These are phyloP conservation scores for Drosophila aldrichi DNA, from an alignment of 2,888 invertebrate genomes.

Conservation along the genomic window DNA sequence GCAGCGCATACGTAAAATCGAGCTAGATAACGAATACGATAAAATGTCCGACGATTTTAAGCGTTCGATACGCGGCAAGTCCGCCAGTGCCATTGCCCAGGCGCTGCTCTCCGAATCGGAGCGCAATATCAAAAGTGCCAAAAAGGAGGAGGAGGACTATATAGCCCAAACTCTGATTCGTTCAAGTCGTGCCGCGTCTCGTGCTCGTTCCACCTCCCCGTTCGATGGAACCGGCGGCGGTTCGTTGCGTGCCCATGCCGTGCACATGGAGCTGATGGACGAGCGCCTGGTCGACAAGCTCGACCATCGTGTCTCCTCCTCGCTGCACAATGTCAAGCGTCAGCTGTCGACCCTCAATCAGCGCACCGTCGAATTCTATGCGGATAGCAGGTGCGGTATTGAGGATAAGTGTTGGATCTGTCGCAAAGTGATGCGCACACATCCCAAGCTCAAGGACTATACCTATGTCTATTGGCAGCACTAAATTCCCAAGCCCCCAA, in stretches of 20 bases:
- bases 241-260: slow-evolving; percentile 73
- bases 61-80: slow-evolving; percentile 89
- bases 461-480: slow-evolving; percentile 79
- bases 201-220: slow-evolving; percentile 78
- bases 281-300: slow-evolving; percentile 84
- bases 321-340: slow-evolving; percentile 84
- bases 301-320: slow-evolving; percentile 84
- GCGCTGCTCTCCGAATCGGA: slow-evolving; percentile 88
- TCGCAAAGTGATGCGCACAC: slow-evolving; percentile 83
- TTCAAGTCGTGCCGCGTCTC: slow-evolving; percentile 82
- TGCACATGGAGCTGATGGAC: slow-evolving; percentile 84
- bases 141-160: slow-evolving; percentile 81
- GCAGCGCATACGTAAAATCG: slow-evolving; percentile 84
- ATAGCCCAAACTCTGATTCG: slow-evolving; percentile 80
- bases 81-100: slow-evolving; percentile 90
- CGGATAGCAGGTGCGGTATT: slow-evolving; percentile 85
- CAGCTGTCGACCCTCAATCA: slow-evolving; percentile 84
- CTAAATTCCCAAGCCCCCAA: slow-evolving; percentile 6
- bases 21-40: slow-evolving; percentile 86
- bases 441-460: slow-evolving; percentile 83
- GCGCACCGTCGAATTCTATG: slow-evolving; percentile 84
- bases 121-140: slow-evolving; percentile 84
- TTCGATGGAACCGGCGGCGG: slow-evolving; percentile 59
- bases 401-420: slow-evolving; percentile 84
- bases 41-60: slow-evolving; percentile 86